phyloP scores from a whole-genome alignment of 2,888 invertebrate species.

The Ormyrus thymus region DNA sequence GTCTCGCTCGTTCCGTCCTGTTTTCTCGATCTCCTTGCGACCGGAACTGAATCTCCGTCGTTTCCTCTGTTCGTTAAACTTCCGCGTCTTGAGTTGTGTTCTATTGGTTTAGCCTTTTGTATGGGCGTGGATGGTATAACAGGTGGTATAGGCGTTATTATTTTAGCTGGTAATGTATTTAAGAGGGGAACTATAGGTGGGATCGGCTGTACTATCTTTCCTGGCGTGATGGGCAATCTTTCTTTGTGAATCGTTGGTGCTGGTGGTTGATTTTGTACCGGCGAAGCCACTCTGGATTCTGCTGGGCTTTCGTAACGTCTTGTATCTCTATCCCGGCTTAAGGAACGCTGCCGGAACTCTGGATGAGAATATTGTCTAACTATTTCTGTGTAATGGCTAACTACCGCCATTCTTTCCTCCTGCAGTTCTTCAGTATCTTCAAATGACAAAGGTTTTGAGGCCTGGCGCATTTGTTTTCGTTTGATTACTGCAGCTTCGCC shows the following conservation, averaged over 20 bases:
- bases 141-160: constrained; percentile 51
- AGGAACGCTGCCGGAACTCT: constrained; percentile 51
- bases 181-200: constrained; percentile 13
- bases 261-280: not conserved
- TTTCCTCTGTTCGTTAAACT: constrained; percentile 15
- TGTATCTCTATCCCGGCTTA: constrained; percentile 48
- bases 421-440: constrained; percentile 68
- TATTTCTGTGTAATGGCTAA: constrained; percentile 88
- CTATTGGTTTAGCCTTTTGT: constrained; percentile 48
- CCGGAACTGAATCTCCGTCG: not conserved
- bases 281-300: constrained; percentile 34
- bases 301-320: constrained; percentile 43
- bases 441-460: constrained; percentile 63
- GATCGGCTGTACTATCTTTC: constrained; percentile 46
- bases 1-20: constrained; percentile 16
- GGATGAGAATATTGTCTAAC: constrained; percentile 81
- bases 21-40: constrained; percentile 21
- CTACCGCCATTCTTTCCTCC: constrained; percentile 76
- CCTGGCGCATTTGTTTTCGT: constrained; percentile 65
- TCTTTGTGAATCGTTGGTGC: constrained; percentile 21
- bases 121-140: constrained; percentile 45
- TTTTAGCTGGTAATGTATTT: constrained; percentile 25
- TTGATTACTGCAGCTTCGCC: constrained; percentile 72
- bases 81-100: constrained; percentile 28
- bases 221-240: constrained; percentile 23